Evolutionary conservation across 1,140 invertebrate species (phyloP), one percentile per base, ranked within the genome.

Genomic region (Drosophila aff.): DNA sequence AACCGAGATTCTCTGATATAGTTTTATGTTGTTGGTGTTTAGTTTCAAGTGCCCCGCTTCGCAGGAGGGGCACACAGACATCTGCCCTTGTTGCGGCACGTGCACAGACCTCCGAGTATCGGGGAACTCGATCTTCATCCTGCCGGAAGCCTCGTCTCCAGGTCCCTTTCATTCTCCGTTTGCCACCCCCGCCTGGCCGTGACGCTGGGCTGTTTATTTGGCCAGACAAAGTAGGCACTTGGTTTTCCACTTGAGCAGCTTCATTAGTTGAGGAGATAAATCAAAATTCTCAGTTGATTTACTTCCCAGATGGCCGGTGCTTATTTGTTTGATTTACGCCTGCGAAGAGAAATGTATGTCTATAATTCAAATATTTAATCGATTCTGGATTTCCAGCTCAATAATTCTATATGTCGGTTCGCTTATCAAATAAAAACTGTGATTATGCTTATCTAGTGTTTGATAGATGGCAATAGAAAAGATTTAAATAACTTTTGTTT

Each of bases 261-360:
- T 82, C 58, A 87, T 79, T 87, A 79, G 62, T 59, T 47, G 31
- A 11, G 31, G 21, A 52, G 66, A 85, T 85, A 85, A 85, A 85
- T 78, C 63, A 50, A 49, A 74, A 66, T 71, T 66, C 47, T 64
- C 53, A 43, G 64, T 66, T 68, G 57, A 80, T 80, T 68, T 77
- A 61, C 44, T 61, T 77, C 11, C 71, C 76, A 79, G 64, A 77
- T 77, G 75, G 75, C 46, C 40, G 9, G 21, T 43, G 67, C 38
- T 38, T 73, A 73, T 52, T 31, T 38, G 18, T 41, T 21, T 40
- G 52, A 66, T 66, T 66, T 67, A 67, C 44, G 15, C 13, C 26
- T 7, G n/a, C 18, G 16, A 18, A 23, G 46, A 38, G 10, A 28
- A 9, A 50, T 31, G 13, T 15, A 16, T 26, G 23, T 47, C 13